phyloP scores from a whole-genome alignment of 2,797 vertebrate species.

The Pipistrellus kuhlii region DNA sequence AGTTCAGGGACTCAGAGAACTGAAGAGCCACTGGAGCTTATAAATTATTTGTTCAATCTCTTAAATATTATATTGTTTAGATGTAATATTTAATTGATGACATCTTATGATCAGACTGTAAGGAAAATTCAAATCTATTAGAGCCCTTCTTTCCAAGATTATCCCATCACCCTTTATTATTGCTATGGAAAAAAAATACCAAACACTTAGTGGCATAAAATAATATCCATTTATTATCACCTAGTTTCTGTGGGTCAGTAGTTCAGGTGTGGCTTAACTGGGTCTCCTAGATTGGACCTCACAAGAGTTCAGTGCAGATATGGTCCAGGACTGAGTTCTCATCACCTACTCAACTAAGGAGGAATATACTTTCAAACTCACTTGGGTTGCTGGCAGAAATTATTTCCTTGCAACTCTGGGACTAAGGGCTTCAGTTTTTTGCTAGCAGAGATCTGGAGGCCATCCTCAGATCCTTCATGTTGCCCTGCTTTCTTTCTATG shows the following conservation, averaged over 20 bases:
- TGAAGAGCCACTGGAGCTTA: not conserved
- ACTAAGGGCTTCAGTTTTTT: not conserved
- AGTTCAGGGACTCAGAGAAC: not conserved
- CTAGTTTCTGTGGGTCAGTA: slow-evolving; percentile 1
- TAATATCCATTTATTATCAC: not conserved
- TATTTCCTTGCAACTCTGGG: not conserved
- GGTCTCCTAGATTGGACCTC: not conserved
- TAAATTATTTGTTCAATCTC: not conserved
- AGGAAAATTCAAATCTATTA: not conserved
- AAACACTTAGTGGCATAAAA: not conserved
- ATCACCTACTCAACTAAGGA: not conserved
- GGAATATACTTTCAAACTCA: not conserved
- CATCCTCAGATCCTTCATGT: not conserved
- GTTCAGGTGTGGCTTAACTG: not conserved
- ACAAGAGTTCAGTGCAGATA: not conserved
- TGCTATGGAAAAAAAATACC: slow-evolving; percentile 8
- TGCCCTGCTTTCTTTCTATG: not conserved
- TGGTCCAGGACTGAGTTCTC: not conserved
- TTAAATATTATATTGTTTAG: not conserved
- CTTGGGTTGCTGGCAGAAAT: not conserved
- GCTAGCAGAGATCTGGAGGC: not conserved
- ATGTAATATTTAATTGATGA: slow-evolving; percentile 11
- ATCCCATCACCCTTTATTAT: not conserved
- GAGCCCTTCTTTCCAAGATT: not conserved
- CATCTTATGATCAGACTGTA: not conserved